Conservation (phyloP, 2,113 vertebrate genomes). For the Bos taurus region ARS-UCD2.0 NC_037343.1:44125501-44126000, state of each 20-base stretch:
- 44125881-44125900: neutral
- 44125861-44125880: neutral
- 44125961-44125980: conserved; percentile 27
- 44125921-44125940: neutral
- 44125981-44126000: conserved; percentile 66
- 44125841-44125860: neutral
- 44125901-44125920: neutral
- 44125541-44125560: neutral
- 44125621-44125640: neutral
- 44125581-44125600: neutral
- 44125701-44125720: neutral
- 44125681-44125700: rapidly evolving
- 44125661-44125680: neutral
- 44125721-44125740: neutral
- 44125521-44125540: no score
- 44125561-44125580: neutral
- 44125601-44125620: neutral
- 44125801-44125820: neutral
- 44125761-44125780: neutral
- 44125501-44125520: neutral
- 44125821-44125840: neutral
- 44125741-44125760: neutral
- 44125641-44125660: neutral
- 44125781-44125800: neutral
- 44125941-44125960: neutral